Conservation (phyloP, 2,113 vertebrate species). For the Holacanthus passer region DNA sequence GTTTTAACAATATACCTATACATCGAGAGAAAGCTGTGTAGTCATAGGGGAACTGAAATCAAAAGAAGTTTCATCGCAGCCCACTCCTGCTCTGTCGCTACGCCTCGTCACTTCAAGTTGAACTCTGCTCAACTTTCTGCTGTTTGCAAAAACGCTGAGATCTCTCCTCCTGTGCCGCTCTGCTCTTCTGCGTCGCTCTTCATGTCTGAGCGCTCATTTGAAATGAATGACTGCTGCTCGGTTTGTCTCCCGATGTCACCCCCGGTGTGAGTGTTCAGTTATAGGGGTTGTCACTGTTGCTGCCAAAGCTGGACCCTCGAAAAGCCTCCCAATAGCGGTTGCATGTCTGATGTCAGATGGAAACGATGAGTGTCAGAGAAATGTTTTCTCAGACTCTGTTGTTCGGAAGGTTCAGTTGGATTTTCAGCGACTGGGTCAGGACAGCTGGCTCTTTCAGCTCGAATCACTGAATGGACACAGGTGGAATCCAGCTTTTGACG, state of each 20-base stretch:
- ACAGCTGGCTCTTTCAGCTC: conserved; percentile 26
- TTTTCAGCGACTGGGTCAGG: conserved; percentile 36
- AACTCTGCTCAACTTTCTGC: conserved; percentile 19
- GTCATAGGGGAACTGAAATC: not conserved
- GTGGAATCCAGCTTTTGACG: conserved; percentile 13
- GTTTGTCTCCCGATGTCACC: conserved; percentile 26
- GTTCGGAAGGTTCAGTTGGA: conserved; percentile 15
- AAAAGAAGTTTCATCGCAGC: not conserved
- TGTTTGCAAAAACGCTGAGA: not conserved
- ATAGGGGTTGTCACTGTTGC: conserved; percentile 21
- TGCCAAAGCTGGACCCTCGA: conserved; percentile 26
- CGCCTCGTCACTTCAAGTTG: not conserved
- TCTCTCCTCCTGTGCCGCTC: conserved; percentile 4
- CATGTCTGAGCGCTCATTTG: conserved; percentile 35
- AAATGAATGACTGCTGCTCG: conserved; percentile 49
- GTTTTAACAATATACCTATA: not conserved
- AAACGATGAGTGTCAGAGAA: conserved; percentile 17
- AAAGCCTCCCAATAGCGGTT: conserved; percentile 24
- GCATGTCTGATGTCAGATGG: conserved; percentile 5
- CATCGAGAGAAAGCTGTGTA: not conserved
- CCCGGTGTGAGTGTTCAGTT: conserved; percentile 25
- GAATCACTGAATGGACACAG: conserved; percentile 5
- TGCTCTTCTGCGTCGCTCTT: conserved; percentile 21
- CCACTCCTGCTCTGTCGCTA: not conserved
- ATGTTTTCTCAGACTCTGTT: conserved; percentile 13